These are phyloP conservation scores for Bombylius discolor DNA, from an alignment of 2,888 invertebrate genomes.

Conservation along the genomic window DNA sequence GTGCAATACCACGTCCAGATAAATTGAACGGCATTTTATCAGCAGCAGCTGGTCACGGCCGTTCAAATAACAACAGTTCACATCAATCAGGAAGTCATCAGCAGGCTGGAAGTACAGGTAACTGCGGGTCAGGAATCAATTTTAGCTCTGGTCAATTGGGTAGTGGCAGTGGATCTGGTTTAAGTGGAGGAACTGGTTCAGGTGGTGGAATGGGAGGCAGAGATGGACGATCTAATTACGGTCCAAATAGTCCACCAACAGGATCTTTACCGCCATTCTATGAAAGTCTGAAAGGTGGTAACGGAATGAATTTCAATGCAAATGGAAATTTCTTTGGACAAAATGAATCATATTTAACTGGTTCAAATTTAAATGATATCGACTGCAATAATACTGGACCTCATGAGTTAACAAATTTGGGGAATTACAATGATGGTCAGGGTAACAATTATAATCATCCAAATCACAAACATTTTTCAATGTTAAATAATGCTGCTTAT, in stretches of 20 bases:
- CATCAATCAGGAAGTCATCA: constrained; percentile 36
- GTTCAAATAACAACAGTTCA: constrained; percentile 47
- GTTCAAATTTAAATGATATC: constrained; percentile 37
- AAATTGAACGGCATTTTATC: constrained; percentile 53
- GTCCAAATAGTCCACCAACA: constrained; percentile 76
- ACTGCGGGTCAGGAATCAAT: constrained; percentile 35
- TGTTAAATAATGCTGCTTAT: constrained; percentile 67
- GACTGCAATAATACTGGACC: constrained; percentile 45
- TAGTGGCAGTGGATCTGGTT: constrained; percentile 42
- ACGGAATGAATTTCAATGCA: constrained; percentile 53
- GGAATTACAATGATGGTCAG: constrained; percentile 31
- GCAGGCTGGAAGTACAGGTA: constrained; percentile 27
- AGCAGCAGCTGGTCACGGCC: constrained; percentile 70
- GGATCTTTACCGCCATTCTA: constrained; percentile 82
- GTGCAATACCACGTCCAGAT: constrained; percentile 39
- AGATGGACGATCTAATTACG: constrained; percentile 73
- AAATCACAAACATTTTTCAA: constrained; percentile 53
- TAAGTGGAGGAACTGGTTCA: constrained; percentile 48
- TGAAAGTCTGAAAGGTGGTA: constrained; percentile 71
- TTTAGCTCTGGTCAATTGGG: constrained; percentile 35
- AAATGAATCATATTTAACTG: constrained; percentile 56
- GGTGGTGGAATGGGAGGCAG: constrained; percentile 68
- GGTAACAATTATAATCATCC: constrained; percentile 11
- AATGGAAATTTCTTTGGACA: constrained; percentile 47
- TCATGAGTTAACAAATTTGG: constrained; percentile 37